Conservation (phyloP, 2,113 vertebrate species). For the Coracopsis vasa region DNA sequence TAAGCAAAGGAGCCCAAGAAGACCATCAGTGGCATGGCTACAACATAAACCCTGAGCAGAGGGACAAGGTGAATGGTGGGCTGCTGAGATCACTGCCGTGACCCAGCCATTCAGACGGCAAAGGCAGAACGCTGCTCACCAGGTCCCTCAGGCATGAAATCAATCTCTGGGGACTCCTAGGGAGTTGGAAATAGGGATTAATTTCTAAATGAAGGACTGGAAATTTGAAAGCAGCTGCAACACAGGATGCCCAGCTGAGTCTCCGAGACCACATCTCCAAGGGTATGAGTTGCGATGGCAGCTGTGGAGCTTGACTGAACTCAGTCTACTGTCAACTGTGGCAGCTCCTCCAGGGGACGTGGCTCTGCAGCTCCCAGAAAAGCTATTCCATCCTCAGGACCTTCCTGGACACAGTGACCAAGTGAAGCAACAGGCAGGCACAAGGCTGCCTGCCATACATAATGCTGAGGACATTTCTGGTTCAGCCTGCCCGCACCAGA, state of each 20-base stretch:
- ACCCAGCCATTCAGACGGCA: neutral
- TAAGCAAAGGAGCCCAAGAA: neutral
- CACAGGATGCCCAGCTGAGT: neutral
- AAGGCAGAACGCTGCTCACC: neutral
- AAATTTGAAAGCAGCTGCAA: neutral
- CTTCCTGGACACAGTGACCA: fast-evolving
- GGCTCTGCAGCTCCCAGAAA: neutral
- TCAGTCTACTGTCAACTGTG: too few relatives aligned
- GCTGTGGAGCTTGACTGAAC: neutral
- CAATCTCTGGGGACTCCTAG: neutral
- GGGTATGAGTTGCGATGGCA: neutral
- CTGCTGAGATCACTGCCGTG: neutral
- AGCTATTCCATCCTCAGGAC: neutral
- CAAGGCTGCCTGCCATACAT: neutral
- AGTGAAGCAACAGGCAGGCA: neutral
- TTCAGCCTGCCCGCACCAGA: neutral
- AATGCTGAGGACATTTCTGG: fast-evolving
- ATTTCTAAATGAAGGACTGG: neutral
- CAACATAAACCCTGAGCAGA: neutral
- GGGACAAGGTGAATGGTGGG: fast-evolving
- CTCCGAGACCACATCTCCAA: neutral
- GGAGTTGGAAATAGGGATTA: neutral
- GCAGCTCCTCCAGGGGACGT: neutral
- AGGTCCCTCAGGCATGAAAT: neutral
- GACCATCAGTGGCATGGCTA: fast-evolving